Percentiles rank a stretch among this genome's conserved stretches.
phyloP scores from a whole-genome alignment of 2,113 vertebrate species.

The Nyctereutes procyonoides region DNA sequence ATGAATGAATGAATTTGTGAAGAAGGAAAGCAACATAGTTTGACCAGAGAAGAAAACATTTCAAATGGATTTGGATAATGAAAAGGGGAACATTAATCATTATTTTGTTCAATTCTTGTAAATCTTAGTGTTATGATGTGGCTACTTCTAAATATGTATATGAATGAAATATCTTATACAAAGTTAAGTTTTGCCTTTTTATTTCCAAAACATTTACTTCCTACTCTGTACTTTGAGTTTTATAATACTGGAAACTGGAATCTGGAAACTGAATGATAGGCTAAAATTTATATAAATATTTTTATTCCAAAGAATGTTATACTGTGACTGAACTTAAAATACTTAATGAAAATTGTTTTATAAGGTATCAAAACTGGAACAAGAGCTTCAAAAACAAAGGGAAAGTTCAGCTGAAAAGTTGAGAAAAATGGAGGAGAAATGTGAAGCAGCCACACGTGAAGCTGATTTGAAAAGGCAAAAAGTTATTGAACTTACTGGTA shows the following conservation, averaged over 20 bases:
- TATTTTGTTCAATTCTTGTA: constrained; percentile 47
- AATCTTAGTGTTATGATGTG: not conserved
- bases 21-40: constrained; percentile 27
- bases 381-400: constrained; percentile 91
- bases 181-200: constrained; percentile 31
- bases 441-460: constrained; percentile 82
- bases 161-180: constrained; percentile 34
- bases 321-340: constrained; percentile 61
- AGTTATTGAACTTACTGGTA: constrained; percentile 86
- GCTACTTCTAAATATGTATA: not conserved
- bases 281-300: constrained; percentile 18
- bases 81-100: constrained; percentile 17
- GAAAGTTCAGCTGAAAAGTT: constrained; percentile 86
- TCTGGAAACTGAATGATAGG: constrained; percentile 24
- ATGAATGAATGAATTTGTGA: constrained; percentile 35
- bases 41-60: constrained; percentile 29
- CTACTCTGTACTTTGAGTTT: constrained; percentile 48
- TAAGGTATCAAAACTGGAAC: constrained; percentile 93
- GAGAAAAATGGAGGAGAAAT: constrained; percentile 87
- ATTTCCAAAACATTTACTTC: constrained; percentile 23
- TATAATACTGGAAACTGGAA: not conserved
- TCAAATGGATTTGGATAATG: not conserved
- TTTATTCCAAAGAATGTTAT: constrained; percentile 64
- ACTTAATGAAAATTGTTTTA: constrained; percentile 58
- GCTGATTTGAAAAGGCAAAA: constrained; percentile 86